Base-by-base conservation (phyloP, 2,797 vertebrate genomes). In the Xerus rutilus region DNA sequence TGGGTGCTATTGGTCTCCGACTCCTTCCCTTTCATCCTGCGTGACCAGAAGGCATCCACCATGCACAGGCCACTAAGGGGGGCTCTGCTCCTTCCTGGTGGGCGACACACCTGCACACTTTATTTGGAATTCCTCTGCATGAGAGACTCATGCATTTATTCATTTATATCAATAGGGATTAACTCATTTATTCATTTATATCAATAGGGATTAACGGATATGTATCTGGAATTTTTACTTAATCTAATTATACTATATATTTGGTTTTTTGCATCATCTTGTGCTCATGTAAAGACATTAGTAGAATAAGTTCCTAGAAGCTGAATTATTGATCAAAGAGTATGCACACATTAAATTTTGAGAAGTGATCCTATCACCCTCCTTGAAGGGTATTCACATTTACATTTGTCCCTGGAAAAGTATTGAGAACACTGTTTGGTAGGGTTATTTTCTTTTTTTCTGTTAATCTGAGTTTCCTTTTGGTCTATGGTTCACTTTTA, bases 261-360 rank as follows among this genome's bases (percentile, higher is more conserved):
- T 96, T 43, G 45, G 35, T 28, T 95, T 87, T 72, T 35, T 52
- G 65, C 4, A 28, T 84, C 57, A 47, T 76, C 74, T 94, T 86
- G 11, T n/a, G 69, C 91, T 5, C 17, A 64, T 72, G 17, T 28
- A 67, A 62, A 30, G 77, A 72, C 25, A 45, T 62, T 69, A 57
- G 35, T 82, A 77, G 47, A 89, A 87, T 52, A 65, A 28, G 70
- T 65, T 67, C 88, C 47, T 59, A 79, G 39, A 74, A 90, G 14
- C 32, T 4, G 13, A 70, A 64, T 64, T 77, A 35, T 49, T 86
- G 74, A 54, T 49, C 35, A 65, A 52, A 82, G 18, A 82, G 30
- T 35, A 90, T 5, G 8, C 5, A 43, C 6, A 43, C 35, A 49
- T 95, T 17, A 84, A 62, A 84, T 87, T 92, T 95, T 70, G 7